These are phyloP conservation scores for Premnoplex brunnescens DNA, from an alignment of 2,797 vertebrate species.

Conservation along the genomic window DNA sequence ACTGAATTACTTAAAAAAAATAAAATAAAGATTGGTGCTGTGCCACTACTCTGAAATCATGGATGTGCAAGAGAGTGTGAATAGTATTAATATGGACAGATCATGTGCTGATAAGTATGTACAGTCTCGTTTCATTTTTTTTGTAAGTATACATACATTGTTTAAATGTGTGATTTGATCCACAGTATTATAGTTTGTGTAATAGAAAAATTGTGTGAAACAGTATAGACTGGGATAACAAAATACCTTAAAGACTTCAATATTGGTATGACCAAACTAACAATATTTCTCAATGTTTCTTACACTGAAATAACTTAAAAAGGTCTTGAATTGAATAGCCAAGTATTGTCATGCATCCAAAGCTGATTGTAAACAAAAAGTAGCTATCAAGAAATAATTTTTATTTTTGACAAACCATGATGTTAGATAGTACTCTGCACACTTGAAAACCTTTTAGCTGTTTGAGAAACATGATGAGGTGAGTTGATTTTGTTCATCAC, in stretches of 20 bases:
- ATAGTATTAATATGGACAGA: neutral
- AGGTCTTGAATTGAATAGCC: neutral
- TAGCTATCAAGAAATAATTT: neutral
- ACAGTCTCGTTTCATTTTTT: neutral
- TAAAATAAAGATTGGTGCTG: neutral
- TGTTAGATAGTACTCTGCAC: neutral
- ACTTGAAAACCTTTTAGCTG: neutral
- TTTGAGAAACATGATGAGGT: neutral
- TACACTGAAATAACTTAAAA: neutral
- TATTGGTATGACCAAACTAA: neutral
- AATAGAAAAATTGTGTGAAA: neutral
- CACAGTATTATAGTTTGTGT: neutral
- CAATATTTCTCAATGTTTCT: neutral
- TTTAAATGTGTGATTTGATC: neutral
- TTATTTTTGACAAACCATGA: neutral
- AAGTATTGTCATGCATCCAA: neutral
- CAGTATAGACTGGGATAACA: neutral
- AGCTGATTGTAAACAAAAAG: neutral
- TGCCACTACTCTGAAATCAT: neutral
- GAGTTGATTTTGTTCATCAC: neutral
- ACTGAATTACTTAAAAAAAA: neutral
- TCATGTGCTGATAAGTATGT: neutral
- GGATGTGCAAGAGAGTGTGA: neutral
- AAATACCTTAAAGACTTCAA: neutral
- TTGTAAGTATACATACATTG: neutral